Evolutionary conservation across 1,140 invertebrate genomes (phyloP), one percentile per base, ranked within the genome.

Genomic region (Tetramorium parvispinum): DNA sequence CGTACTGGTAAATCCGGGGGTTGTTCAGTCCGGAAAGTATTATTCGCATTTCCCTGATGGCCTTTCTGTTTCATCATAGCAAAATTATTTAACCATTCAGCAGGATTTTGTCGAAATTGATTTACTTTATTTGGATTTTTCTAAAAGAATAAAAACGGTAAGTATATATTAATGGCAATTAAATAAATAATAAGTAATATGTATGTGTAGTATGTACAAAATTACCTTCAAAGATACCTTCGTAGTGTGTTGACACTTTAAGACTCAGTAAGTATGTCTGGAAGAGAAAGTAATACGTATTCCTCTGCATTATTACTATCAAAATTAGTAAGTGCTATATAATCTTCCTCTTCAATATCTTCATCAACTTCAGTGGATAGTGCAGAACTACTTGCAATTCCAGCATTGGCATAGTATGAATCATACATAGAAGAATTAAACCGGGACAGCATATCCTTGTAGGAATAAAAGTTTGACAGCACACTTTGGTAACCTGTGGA

Each of bases 111-210:
- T 89, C 97, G 96, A 95, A 98, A 97, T 92, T 98, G 98, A 61
- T 97, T 98, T 91, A 98, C 96, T 96, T 98, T 98, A 88, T 98
- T 95, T 43, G 98, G 98, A 95, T 98, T 97, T 96, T 98, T 98
- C 97, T 98, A 95, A 57, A 95, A 95, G 85, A 92, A 76, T 27
- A 53, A 66, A 70, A 89, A 77, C 46, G 46, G 10, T 70, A 11
- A 13, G 82, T 85, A 51, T 57, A 46, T 43, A 61, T 78, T 75
- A 59, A 68, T 78, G 71, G 61, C 55, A 53, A 55, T 57, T 55
- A 83, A 81, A 65, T 10, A 18, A 76, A 40, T 27, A 43, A 76
- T 51, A 81, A 65, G 24, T 5, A 11, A 71, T 57, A 3, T 0
- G 5, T 59, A 2, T 0, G 2, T 59, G 3, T 81, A 2, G 0